phyloP scores from a whole-genome alignment of 2,888 invertebrate species.

The Agrotis ipsilon region DNA sequence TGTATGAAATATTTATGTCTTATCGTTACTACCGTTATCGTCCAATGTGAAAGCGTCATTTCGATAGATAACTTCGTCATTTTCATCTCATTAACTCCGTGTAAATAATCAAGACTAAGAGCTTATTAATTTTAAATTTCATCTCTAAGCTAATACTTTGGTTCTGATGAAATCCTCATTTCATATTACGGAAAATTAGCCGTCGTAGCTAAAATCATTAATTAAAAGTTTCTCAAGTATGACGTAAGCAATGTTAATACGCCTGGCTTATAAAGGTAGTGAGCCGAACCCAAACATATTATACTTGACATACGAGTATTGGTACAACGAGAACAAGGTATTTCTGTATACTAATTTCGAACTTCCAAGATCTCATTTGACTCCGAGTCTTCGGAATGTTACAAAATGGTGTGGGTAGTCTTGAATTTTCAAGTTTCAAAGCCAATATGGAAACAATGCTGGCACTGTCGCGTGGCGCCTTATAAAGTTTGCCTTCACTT shows the following conservation, averaged over 20 bases:
- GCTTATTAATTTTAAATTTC: slow-evolving; percentile 42
- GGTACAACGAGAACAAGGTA: slow-evolving; percentile 49
- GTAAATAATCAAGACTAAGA: slow-evolving; percentile 45
- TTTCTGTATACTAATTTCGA: slow-evolving; percentile 66
- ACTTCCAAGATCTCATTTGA: slow-evolving; percentile 71
- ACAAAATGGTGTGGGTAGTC: slow-evolving; percentile 73
- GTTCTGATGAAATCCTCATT: slow-evolving; percentile 59
- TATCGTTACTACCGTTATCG: no score
- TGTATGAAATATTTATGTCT: no score
- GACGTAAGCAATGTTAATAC: slow-evolving; percentile 64
- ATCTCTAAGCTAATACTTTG: slow-evolving; percentile 32
- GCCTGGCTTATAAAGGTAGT: slow-evolving; percentile 58
- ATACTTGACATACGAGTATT: slow-evolving; percentile 57
- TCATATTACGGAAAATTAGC: slow-evolving; percentile 53
- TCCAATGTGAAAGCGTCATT: not conserved
- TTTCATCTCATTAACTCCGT: slow-evolving; percentile 20
- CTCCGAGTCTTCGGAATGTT: slow-evolving; percentile 67
- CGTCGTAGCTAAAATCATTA: slow-evolving; percentile 56
- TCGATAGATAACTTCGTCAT: slow-evolving; percentile 5
- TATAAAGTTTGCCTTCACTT: slow-evolving; percentile 79
- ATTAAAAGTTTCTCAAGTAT: slow-evolving; percentile 63
- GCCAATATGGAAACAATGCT: slow-evolving; percentile 84
- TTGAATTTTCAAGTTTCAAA: slow-evolving; percentile 81
- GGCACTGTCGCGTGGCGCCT: slow-evolving; percentile 76
- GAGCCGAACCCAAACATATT: slow-evolving; percentile 51